Percentiles rank a stretch among this genome's conserved stretches.
Evolutionary conservation across 2,797 vertebrate genomes (phyloP).

Genomic region (Urophycis tenuis): DNA sequence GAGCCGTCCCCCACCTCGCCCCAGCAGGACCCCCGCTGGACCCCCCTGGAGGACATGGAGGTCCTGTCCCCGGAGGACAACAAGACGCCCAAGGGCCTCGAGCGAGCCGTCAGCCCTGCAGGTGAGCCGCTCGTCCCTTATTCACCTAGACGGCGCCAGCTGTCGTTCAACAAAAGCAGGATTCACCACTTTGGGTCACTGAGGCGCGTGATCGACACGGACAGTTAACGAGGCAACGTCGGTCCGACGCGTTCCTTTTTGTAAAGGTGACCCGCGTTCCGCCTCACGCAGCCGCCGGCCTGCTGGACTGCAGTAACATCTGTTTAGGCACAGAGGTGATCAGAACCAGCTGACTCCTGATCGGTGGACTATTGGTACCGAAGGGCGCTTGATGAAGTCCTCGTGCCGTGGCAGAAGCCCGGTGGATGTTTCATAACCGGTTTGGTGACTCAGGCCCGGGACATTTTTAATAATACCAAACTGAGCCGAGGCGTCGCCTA

Average conservation of each 20-base stretch:
- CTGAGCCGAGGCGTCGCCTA: neutral
- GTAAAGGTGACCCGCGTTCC: neutral
- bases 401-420: neutral
- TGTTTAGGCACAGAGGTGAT: neutral
- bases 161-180: neutral
- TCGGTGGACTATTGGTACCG: neutral
- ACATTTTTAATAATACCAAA: neutral
- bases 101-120: neutral
- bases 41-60: conserved; percentile 64
- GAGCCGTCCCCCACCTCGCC: conserved; percentile 56
- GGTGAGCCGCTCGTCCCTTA: too few species aligned
- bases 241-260: neutral
- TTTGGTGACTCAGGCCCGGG: neutral
- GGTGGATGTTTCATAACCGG: neutral
- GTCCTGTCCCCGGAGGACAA: conserved; percentile 55
- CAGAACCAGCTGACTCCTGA: neutral
- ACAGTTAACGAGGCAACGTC: neutral
- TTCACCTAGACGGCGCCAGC: too few species aligned
- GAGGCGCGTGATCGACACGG: neutral
- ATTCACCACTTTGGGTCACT: too few species aligned
- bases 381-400: neutral
- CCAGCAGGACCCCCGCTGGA: conserved; percentile 67
- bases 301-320: neutral
- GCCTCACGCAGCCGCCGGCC: neutral
- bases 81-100: neutral